phyloP scores from a whole-genome alignment of 2,888 invertebrate genomes.

The Phyto melanocephala region DNA sequence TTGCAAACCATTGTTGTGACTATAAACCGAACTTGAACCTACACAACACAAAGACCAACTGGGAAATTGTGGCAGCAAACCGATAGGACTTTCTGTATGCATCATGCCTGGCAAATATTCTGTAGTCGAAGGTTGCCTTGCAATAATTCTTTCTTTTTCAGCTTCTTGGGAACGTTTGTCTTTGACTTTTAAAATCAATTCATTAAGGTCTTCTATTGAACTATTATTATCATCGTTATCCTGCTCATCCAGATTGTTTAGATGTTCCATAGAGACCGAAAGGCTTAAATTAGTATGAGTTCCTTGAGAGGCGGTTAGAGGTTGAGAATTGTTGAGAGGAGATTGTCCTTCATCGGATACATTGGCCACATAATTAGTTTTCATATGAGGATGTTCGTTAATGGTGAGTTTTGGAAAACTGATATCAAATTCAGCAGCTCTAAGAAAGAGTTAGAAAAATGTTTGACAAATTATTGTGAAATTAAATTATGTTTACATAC shows the following conservation, averaged over 20 bases:
- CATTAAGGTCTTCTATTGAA: conserved; percentile 71
- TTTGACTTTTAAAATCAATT: conserved; percentile 74
- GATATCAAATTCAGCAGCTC: conserved; percentile 75
- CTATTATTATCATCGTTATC: conserved; percentile 65
- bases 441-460: neutral
- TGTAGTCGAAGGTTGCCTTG: conserved; percentile 88
- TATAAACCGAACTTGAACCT: conserved; percentile 94
- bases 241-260: conserved; percentile 67
- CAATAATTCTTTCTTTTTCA: conserved; percentile 77
- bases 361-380: conserved; percentile 55
- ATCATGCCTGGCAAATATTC: conserved; percentile 96
- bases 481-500: no score
- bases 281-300: conserved; percentile 70
- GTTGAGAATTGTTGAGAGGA: conserved; percentile 64
- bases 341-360: conserved; percentile 56
- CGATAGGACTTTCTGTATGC: conserved; percentile 86
- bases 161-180: conserved; percentile 64
- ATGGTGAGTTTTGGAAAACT: conserved; percentile 70
- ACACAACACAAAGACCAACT: conserved; percentile 95
- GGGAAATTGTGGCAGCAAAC: conserved; percentile 90
- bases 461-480: no score
- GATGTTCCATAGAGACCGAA: conserved; percentile 67
- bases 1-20: conserved; percentile 90
- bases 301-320: conserved; percentile 68
- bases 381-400: conserved; percentile 31